Evolutionary conservation across 2,888 invertebrate species (phyloP).

Genomic region (Protodeltote pygarga): DNA sequence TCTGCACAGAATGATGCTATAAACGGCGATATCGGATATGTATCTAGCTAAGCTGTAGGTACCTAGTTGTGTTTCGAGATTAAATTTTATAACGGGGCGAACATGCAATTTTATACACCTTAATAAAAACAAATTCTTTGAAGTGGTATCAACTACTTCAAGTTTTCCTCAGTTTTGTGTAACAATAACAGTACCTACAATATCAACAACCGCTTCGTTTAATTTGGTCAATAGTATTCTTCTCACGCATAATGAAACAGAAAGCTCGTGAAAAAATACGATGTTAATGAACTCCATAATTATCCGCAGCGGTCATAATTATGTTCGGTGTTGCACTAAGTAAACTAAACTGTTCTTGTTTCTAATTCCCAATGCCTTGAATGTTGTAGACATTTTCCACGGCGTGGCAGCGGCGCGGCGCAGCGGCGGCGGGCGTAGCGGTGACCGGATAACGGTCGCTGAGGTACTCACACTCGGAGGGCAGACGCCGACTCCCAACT

Average conservation of each 20-base stretch:
- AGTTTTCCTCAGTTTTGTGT: neutral
- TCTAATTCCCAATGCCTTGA: slow-evolving; percentile 66
- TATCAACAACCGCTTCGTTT: neutral
- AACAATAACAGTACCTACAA: neutral
- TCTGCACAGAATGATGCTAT: slow-evolving; percentile 12
- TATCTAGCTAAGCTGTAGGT: slow-evolving; percentile 33
- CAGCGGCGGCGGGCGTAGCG: slow-evolving; percentile 67
- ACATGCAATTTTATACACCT: slow-evolving; percentile 15
- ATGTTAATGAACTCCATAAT: slow-evolving; percentile 25
- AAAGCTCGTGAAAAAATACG: slow-evolving; percentile 16
- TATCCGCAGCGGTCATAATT: slow-evolving; percentile 18
- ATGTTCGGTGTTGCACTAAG: slow-evolving; percentile 28
- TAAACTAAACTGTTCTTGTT: slow-evolving; percentile 61
- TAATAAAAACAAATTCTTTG: neutral
- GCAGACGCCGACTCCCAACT: slow-evolving; percentile 59
- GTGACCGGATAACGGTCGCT: slow-evolving; percentile 81
- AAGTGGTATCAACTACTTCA: neutral
- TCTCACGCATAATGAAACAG: slow-evolving; percentile 19
- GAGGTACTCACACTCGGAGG: slow-evolving; percentile 73
- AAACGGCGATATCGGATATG: slow-evolving; percentile 20
- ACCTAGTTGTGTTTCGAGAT: slow-evolving; percentile 11
- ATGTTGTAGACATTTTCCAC: slow-evolving; percentile 63
- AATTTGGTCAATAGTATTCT: neutral
- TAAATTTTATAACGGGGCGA: slow-evolving; percentile 28
- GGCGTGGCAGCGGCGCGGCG: slow-evolving; percentile 48